Evolutionary conservation across 1,140 invertebrate species (phyloP), one percentile per base, ranked within the genome.

Genomic region (Sitophilus oryzae): DNA sequence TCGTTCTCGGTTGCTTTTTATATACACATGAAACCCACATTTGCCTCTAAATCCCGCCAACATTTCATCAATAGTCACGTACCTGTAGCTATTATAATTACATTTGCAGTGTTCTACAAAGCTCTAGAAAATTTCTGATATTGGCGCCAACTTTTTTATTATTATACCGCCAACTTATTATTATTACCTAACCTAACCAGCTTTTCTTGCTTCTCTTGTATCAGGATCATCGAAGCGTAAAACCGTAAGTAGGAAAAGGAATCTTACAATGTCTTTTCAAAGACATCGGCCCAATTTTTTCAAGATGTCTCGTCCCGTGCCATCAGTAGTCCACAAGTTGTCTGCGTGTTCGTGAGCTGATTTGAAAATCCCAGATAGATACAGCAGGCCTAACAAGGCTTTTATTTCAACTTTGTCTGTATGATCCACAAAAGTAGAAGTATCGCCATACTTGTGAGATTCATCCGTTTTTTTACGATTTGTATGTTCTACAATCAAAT

Each of bases 41-140:
- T 34, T 36, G 2, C 44, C 43, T 40, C 52, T 22, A 25, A 56
- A 56, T 16, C 36, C 53, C 14, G 49, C 53, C 23, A 56, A 18
- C 49, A 52, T 52, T 18, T 52, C 49, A 30, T 46, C 49, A 11
- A 52, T 21, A 4, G 41, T 50, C 8, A 50, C 45, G 18, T 42
- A 49, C 22, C 11, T 20, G 10, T 15, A 25, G 20, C 14, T 14
- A 37, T 10, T 16, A 45, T 52, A 58, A 4, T 34, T 44, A 10
- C 3, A 19, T 23, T 55, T 1, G 14, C 43, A 55, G 8, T 55
- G 45, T 11, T 19, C 15, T 3, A 38, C 22, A 46, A 46, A 46
- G 8, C 14, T 34, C 14, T 47, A 4, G 8, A 34, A 47, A 34
- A 47, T 34, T 34, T 47, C 34, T 4, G 45, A 47, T 4, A 34